Conservation (phyloP, 1,140 invertebrate species). For the Drosophila sproati region DNA sequence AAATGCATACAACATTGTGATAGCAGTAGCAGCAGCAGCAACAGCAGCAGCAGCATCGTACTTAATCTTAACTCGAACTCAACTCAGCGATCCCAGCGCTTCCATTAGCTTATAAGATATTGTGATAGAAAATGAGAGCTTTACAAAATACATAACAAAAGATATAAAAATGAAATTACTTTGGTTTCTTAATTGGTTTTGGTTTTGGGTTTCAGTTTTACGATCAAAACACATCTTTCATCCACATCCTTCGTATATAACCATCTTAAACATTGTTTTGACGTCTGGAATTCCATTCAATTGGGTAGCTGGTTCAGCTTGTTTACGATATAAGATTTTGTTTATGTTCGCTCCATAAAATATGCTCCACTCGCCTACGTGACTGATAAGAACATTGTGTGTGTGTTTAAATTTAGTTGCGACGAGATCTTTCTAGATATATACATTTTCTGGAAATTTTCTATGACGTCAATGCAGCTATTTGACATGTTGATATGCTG, state of each 20-base stretch:
- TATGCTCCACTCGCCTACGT: constrained; percentile 33
- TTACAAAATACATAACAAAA: constrained; percentile 56
- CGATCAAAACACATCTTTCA: constrained; percentile 22
- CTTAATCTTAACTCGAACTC: constrained; percentile 51
- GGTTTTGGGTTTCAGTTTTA: constrained; percentile 27
- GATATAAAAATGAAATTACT: constrained; percentile 57
- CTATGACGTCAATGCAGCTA: constrained; percentile 26
- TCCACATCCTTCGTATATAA: neutral
- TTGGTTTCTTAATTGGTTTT: constrained; percentile 49
- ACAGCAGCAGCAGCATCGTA: constrained; percentile 34
- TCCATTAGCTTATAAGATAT: constrained; percentile 75
- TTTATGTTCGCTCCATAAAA: constrained; percentile 36
- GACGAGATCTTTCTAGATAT: constrained; percentile 25
- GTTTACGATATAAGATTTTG: constrained; percentile 33
- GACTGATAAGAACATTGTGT: constrained; percentile 40
- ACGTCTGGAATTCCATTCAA: constrained; percentile 22
- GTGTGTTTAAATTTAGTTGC: constrained; percentile 14
- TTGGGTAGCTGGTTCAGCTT: constrained; percentile 35
- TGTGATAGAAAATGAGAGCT: constrained; percentile 76
- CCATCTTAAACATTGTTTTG: constrained; percentile 19
- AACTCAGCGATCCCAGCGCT: constrained; percentile 75
- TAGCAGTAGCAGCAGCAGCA: constrained; percentile 61
- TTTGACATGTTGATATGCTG: constrained; percentile 4
- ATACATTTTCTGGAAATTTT: constrained; percentile 18
- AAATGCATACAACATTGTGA: constrained; percentile 70